Evolutionary conservation across 2,888 invertebrate species (phyloP), one percentile per base, ranked within the genome.

Genomic region (Apodemia hepburni): DNA sequence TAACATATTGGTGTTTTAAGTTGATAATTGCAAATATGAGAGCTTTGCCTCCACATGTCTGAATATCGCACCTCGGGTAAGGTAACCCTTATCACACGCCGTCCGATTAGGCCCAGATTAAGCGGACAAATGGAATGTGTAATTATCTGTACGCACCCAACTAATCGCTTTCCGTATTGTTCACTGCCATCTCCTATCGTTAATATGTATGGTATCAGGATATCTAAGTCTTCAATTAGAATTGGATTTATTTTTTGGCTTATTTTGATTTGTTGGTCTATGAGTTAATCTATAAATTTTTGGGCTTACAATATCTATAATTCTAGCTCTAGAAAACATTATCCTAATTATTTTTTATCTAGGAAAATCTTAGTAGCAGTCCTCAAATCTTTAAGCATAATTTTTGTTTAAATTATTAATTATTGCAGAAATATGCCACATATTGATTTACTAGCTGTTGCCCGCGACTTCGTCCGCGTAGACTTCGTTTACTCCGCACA

Each of bases 81-180:
- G 75, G 69, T 76, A 76, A 88, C 87, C 87, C 87, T 85, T 85
- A 85, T 89, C 88, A 88, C 77, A 75, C 75, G 75, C 75, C 75
- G 77, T 78, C 79, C 84, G 85, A 85, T 86, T 84, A 86, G 75
- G 70, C 78, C 74, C 72, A 80, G 85, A 85, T 89, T 85, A 86
- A 78, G 83, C 75, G 83, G 81, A 85, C 87, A 87, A 86, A 87
- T 84, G 87, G 87, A 87, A 89, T 89, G 87, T 85, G 85, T 87
- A 87, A 89, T 88, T 87, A 89, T 87, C 85, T 84, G 75, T 76
- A 75, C 71, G 75, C 74, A 75, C 71, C 75, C 74, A 78, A 83
- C 80, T 82, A 82, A 84, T 82, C 79, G 78, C 71, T 71, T 78
- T 77, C 73, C 73, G 72, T 73, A 67, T 61, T 61, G 61, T 42